These are phyloP conservation scores for Pangasius mekongensis DNA, from an alignment of 2,797 vertebrate genomes.

Conservation along the genomic window DNA sequence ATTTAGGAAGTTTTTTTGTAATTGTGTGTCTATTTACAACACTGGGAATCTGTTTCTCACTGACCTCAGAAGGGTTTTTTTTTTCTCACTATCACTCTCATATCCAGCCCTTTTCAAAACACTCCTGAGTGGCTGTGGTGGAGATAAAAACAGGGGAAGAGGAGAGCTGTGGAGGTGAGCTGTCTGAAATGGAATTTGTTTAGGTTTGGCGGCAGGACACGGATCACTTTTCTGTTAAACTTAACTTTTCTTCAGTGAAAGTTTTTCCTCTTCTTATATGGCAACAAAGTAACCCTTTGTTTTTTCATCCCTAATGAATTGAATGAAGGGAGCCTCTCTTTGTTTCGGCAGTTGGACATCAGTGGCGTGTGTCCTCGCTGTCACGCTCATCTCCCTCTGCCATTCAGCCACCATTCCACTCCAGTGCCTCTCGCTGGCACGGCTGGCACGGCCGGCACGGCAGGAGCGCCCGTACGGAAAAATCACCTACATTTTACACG, in stretches of 20 bases:
- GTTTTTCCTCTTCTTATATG: slow-evolving; percentile 59
- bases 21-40: background rate
- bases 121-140: slow-evolving; percentile 58
- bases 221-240: slow-evolving; percentile 78
- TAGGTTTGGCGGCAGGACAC: slow-evolving; percentile 74
- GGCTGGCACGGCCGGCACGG: slow-evolving; percentile 49
- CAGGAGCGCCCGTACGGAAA: background rate
- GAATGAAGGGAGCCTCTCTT: slow-evolving; percentile 46
- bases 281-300: slow-evolving; percentile 72
- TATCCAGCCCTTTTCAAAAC: background rate
- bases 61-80: background rate
- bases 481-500: background rate
- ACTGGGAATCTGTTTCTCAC: background rate
- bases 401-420: slow-evolving; percentile 57
- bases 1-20: background rate
- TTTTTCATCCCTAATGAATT: slow-evolving; percentile 58
- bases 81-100: background rate
- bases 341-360: slow-evolving; percentile 69
- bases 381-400: slow-evolving; percentile 44
- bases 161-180: slow-evolving; percentile 72
- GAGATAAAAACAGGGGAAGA: slow-evolving; percentile 74
- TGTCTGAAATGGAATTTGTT: slow-evolving; percentile 82
- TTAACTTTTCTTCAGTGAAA: slow-evolving; percentile 71
- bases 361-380: slow-evolving; percentile 56
- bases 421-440: slow-evolving; percentile 60